These are phyloP conservation scores for Tragelaphus strepsiceros DNA, from an alignment of 2,113 vertebrate genomes.

Conservation along the genomic window DNA sequence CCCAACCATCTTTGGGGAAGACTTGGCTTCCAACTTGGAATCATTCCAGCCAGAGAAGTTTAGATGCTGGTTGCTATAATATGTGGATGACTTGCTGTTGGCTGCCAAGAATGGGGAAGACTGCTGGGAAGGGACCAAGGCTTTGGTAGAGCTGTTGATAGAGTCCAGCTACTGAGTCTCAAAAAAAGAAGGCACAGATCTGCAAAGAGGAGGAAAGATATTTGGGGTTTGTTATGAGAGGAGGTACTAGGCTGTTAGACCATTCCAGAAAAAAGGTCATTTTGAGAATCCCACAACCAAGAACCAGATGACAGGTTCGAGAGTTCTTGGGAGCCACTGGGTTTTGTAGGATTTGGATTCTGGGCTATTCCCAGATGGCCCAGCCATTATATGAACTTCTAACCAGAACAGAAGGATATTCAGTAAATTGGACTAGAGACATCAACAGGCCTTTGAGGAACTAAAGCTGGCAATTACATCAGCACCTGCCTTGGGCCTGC, in stretches of 20 bases:
- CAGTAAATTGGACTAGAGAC: neutral
- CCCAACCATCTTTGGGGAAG: too few relatives aligned
- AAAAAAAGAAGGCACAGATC: neutral
- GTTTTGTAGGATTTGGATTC: neutral
- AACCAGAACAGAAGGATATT: neutral
- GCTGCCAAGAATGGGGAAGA: too few relatives aligned
- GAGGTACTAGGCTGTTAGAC: neutral
- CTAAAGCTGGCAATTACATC: neutral
- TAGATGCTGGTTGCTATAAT: too few relatives aligned
- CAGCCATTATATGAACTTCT: rapidly evolving
- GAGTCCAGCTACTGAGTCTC: too few relatives aligned
- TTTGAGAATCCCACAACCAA: neutral
- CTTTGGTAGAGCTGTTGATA: too few relatives aligned
- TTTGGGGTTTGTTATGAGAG: neutral
- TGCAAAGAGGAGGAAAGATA: neutral
- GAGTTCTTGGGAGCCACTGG: neutral
- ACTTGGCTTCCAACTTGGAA: too few relatives aligned
- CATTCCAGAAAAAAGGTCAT: neutral
- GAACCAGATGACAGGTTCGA: neutral
- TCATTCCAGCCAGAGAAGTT: too few relatives aligned
- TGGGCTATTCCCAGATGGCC: neutral
- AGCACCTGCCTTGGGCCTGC: neutral
- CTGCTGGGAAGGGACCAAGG: too few relatives aligned
- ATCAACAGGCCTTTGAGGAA: neutral
- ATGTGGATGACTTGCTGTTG: too few relatives aligned